A percentile compares a stretch with the other conserved stretches of the same genome.
Conservation (phyloP, 37 sponge, comb jelly and placozoan genomes). For the Ephydatia muelleri region DNA sequence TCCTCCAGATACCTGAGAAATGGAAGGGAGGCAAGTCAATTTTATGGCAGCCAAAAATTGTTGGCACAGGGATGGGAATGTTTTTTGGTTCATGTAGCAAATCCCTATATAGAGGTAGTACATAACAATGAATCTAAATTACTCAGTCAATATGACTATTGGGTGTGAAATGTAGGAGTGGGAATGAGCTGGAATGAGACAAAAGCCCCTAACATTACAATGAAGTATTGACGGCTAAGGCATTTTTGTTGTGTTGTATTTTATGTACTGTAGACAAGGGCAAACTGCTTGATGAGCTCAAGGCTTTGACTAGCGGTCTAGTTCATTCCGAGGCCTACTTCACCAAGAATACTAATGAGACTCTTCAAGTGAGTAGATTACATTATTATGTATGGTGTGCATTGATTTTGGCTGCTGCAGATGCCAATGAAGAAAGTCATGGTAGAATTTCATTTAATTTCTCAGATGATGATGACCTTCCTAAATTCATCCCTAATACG, state of each 20-base stretch:
- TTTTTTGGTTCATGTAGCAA: too few relatives aligned
- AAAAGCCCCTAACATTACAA: too few relatives aligned
- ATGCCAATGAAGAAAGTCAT: neutral
- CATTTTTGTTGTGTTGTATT: neutral
- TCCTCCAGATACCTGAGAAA: conserved; percentile 2
- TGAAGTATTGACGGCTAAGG: too few relatives aligned
- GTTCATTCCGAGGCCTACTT: conserved; percentile 15
- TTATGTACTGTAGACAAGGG: neutral
- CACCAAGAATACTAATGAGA: neutral
- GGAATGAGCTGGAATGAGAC: too few relatives aligned
- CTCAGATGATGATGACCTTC: conserved; percentile 2
- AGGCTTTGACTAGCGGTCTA: neutral
- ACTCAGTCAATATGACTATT: too few relatives aligned
- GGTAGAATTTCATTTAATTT: neutral
- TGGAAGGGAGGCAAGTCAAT: neutral
- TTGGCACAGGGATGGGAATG: too few relatives aligned
- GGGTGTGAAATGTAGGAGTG: too few relatives aligned
- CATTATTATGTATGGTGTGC: neutral
- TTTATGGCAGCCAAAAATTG: too few relatives aligned
- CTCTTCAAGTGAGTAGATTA: neutral
- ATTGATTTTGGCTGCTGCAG: conserved; percentile 2
- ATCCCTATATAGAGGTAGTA: too few relatives aligned
- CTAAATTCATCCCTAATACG: conserved; percentile 12
- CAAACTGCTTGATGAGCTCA: conserved; percentile 11
- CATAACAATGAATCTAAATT: too few relatives aligned